Base-by-base conservation (phyloP, 2,888 invertebrate species). In the Spisula subtruncata region DNA sequence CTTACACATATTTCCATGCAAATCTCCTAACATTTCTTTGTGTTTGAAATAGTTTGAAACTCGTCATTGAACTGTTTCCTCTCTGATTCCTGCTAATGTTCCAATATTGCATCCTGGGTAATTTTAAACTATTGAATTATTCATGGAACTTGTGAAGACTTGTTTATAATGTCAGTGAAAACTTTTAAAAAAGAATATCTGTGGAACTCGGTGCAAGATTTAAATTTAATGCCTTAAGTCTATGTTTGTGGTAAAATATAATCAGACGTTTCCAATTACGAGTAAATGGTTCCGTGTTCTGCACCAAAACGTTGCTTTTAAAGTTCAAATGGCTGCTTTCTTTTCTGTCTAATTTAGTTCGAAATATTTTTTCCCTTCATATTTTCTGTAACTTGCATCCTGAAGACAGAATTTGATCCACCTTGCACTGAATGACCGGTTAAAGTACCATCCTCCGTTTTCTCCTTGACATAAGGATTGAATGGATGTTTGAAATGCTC, bases 111-210 rank as follows among this genome's bases (percentile, higher is more conserved):
- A 75, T 35, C 35, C 18, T 35, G 41, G 5, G 75, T 75, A 75
- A 75, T 75, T 75, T 32, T 32, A 75, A 75, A 75, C 75, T 75
- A 75, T 75, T 75, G 75, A 75, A 75, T 75, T 35, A 75, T 75
- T 75, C 32, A 75, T 75, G 35, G 16, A 35, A 32, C 75, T 41
- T 41, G 41, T 20, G 32, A 75, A 32, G 75, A 10, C 32, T 66
- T 25, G 25, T 66, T 66, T 66, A 66, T 66, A 66, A 66, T 66
- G 60, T n/a, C 25, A 25, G 32, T 75, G 35, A 35, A 75, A 75
- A 32, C 75, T 32, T 25, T 75, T n/a, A 14, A 75, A 66, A 66
- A 66, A 6, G 60, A 66, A 66, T 66, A 66, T 66, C 60, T 25
- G 60, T 25, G 25, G 60, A 66, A 66, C 60, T 25, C 60, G 5